Percentiles rank a stretch among this genome's conserved stretches.
phyloP scores from a whole-genome alignment of 2,888 invertebrate genomes.

The Drosophila eohydei region DNA sequence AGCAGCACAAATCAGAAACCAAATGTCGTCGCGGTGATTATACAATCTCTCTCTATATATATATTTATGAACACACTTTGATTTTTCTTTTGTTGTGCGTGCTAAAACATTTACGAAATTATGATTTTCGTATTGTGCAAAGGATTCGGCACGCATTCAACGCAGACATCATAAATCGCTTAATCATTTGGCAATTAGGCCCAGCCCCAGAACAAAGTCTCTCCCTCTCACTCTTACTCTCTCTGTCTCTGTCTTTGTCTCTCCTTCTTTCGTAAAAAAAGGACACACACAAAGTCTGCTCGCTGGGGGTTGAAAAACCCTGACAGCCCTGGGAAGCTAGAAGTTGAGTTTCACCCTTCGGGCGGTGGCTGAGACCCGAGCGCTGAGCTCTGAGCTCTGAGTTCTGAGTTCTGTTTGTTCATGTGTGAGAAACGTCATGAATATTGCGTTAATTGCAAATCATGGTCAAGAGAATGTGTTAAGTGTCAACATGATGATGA shows the following conservation, averaged over 20 bases:
- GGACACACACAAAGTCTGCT: constrained; percentile 31
- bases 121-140: constrained; percentile 66
- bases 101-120: constrained; percentile 75
- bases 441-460: constrained; percentile 84
- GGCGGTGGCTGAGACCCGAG: constrained; percentile 43
- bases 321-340: constrained; percentile 52
- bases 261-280: constrained; percentile 33
- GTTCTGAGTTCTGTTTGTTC: constrained; percentile 60
- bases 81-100: constrained; percentile 64
- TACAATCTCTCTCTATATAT: not conserved
- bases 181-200: constrained; percentile 85
- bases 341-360: constrained; percentile 21
- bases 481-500: constrained; percentile 69
- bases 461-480: constrained; percentile 81
- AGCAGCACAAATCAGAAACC: constrained; percentile 25
- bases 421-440: constrained; percentile 85
- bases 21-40: constrained; percentile 48
- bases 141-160: constrained; percentile 71
- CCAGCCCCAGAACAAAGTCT: constrained; percentile 49
- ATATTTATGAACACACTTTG: constrained; percentile 17
- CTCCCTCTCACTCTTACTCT: constrained; percentile 3
- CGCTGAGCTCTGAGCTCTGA: not conserved
- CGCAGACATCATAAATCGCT: constrained; percentile 85
- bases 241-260: constrained; percentile 2
- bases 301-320: constrained; percentile 49